A percentile compares a stretch with the other conserved stretches of the same genome.
Evolutionary conservation across 1,140 invertebrate species (phyloP).

Genomic region (Micrasema longulum): DNA sequence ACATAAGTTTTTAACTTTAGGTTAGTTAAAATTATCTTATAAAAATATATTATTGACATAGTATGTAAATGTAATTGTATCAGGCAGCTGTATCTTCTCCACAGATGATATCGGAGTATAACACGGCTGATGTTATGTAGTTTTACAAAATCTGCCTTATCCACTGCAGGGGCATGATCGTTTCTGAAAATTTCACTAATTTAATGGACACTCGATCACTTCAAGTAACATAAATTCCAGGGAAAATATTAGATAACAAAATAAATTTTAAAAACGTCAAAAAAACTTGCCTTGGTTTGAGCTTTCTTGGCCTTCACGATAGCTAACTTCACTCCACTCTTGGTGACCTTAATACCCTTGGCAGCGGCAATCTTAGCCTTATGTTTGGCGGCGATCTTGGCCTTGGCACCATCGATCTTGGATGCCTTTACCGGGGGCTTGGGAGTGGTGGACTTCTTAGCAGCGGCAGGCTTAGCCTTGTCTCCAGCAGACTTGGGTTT

Average conservation of each 20-base stretch:
- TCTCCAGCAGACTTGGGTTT: conserved; percentile 65
- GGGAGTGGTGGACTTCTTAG: conserved; percentile 48
- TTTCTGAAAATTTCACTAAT: conserved; percentile 15
- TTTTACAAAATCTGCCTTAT: no score
- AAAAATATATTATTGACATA: no score
- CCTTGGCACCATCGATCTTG: conserved; percentile 63
- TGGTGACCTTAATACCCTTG: conserved; percentile 42
- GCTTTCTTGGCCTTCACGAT: conserved; percentile 74
- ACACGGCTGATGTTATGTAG: no score
- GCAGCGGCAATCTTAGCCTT: conserved; percentile 62
- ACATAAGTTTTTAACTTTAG: no score
- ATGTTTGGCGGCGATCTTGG: conserved; percentile 64
- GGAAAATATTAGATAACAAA: background rate
- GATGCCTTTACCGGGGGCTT: conserved; percentile 56
- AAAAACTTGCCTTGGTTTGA: conserved; percentile 79
- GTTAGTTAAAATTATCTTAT: no score
- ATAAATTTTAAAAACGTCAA: background rate
- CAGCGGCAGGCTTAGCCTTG: conserved; percentile 60
- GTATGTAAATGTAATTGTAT: no score
- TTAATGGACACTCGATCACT: background rate
- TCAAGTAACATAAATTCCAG: no score
- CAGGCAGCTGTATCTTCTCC: no score
- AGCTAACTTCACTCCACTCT: conserved; percentile 48
- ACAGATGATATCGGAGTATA: no score
- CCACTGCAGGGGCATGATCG: background rate